These are phyloP conservation scores for Equus przewalskii DNA, from an alignment of 2,113 vertebrate genomes.

Conservation along the genomic window DNA sequence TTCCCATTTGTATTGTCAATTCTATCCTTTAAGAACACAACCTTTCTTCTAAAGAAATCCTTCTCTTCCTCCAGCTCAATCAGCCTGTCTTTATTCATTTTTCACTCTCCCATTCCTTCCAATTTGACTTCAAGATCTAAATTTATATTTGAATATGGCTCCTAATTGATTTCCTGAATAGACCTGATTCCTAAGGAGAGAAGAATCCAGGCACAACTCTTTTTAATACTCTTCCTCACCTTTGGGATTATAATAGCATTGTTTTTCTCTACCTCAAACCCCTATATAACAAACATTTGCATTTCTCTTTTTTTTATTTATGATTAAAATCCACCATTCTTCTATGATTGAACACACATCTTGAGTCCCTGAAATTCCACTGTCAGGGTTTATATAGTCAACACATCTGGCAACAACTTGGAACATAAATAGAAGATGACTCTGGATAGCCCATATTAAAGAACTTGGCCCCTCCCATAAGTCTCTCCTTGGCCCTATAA, in stretches of 20 bases:
- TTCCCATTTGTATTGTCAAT: conserved; percentile 22
- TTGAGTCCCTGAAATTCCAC: conserved; percentile 38
- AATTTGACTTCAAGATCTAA: conserved; percentile 33
- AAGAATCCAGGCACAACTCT: not conserved
- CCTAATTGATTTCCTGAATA: conserved; percentile 17
- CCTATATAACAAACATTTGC: not conserved
- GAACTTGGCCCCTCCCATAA: not conserved
- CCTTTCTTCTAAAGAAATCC: conserved; percentile 32
- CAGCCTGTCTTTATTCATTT: not conserved
- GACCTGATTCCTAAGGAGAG: not conserved
- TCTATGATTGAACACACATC: conserved; percentile 8
- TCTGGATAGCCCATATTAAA: not conserved
- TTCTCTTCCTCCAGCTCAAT: not conserved
- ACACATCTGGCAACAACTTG: conserved; percentile 23
- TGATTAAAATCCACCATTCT: conserved; percentile 28
- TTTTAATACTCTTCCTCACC: not conserved
- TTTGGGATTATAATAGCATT: not conserved
- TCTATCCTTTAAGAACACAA: conserved; percentile 2
- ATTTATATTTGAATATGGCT: not conserved
- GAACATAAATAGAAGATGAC: not conserved
- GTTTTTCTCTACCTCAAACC: not conserved
- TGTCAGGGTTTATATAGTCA: not conserved
- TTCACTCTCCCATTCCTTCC: not conserved
- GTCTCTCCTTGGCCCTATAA: not conserved
- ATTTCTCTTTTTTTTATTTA: conserved; percentile 42